A percentile compares a stretch with the other conserved stretches of the same genome.
Conservation (phyloP, 2,113 vertebrate species). For the Lethenteron camtschaticum region DNA sequence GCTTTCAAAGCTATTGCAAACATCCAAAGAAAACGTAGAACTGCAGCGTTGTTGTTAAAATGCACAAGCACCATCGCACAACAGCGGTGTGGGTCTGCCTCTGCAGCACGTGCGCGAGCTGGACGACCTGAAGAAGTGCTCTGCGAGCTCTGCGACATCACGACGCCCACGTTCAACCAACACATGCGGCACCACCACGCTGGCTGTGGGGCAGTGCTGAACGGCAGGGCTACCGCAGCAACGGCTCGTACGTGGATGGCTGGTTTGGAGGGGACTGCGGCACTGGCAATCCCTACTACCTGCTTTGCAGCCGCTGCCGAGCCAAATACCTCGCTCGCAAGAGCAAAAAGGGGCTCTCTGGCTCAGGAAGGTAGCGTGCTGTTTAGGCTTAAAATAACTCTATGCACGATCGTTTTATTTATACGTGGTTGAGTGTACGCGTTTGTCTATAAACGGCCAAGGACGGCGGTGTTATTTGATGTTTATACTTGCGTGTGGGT, state of each 20-base stretch:
- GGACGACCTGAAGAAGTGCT: conserved; percentile 80
- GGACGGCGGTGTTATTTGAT: no score
- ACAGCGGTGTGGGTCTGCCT: background rate
- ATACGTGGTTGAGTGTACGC: no score
- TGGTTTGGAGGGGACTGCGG: conserved; percentile 97
- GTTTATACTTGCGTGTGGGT: background rate
- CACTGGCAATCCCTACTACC: conserved; percentile 83
- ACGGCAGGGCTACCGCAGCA: conserved; percentile 86
- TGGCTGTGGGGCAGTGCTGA: conserved; percentile 85
- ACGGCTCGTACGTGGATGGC: conserved; percentile 86
- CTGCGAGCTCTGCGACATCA: conserved; percentile 76
- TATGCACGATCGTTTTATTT: background rate
- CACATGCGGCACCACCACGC: conserved; percentile 96
- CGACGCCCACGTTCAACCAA: conserved; percentile 78
- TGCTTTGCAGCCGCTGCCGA: conserved; percentile 65
- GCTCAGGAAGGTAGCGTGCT: conserved; percentile 48
- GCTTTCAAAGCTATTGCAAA: no score
- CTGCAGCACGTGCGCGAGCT: conserved; percentile 76
- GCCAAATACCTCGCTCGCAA: conserved; percentile 75
- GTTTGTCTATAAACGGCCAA: background rate
- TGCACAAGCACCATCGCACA: no score
- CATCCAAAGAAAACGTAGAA: no score
- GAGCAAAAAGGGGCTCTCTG: conserved; percentile 48
- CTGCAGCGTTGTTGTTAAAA: no score
- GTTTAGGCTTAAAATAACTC: background rate